Conservation (phyloP, 2,113 vertebrate species). For the Pomatostomus ruficeps region DNA sequence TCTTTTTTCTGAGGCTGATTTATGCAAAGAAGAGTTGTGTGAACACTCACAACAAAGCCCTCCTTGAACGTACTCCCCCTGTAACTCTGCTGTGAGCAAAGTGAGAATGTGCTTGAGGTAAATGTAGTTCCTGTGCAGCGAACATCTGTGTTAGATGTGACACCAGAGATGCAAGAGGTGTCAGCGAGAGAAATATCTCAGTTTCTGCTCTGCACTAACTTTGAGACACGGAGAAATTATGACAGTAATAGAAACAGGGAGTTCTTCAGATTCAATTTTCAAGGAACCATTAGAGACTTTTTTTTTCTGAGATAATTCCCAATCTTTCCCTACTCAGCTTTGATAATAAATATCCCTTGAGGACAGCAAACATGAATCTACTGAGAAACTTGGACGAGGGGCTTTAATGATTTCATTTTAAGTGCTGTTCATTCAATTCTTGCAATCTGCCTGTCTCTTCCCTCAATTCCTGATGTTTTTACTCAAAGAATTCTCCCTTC, state of each 20-base stretch:
- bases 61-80: background rate
- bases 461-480: conserved; percentile 6
- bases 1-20: background rate
- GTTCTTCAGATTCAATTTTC: conserved; percentile 11
- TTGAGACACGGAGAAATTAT: background rate
- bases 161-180: background rate
- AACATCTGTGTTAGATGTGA: background rate
- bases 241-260: background rate
- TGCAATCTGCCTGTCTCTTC: background rate
- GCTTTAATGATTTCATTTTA: conserved; percentile 44
- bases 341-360: conserved; percentile 45
- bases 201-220: background rate
- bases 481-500: conserved; percentile 1
- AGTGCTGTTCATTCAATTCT: conserved; percentile 21
- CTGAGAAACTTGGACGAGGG: background rate
- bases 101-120: background rate
- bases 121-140: background rate
- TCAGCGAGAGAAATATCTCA: background rate
- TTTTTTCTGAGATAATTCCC: conserved; percentile 23
- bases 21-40: background rate
- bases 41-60: background rate
- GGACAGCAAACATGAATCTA: conserved; percentile 50
- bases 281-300: background rate
- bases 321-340: conserved; percentile 30
- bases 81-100: background rate